Evolutionary conservation across 2,113 vertebrate genomes (phyloP).

Genomic region (Campylomormyrus numenius): DNA sequence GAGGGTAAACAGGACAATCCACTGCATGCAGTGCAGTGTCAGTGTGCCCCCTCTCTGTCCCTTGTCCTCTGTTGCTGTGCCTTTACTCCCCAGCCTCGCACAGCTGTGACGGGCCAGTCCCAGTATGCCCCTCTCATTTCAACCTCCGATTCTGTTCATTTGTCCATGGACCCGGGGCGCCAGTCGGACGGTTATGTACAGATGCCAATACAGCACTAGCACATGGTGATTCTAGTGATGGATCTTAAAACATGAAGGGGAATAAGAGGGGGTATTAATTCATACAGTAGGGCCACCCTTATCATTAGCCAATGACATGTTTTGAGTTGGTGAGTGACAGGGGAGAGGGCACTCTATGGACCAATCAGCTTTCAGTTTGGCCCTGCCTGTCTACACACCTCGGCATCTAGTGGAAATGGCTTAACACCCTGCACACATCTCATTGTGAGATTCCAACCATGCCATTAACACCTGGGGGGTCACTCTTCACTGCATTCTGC

Average conservation of each 20-base stretch:
- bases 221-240: neutral
- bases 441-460: neutral
- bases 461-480: neutral
- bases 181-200: neutral
- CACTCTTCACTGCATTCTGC: neutral
- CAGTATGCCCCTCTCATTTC: neutral
- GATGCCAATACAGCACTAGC: neutral
- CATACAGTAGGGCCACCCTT: neutral
- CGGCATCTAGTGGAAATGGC: neutral
- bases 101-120: neutral
- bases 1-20: slow-evolving; percentile 41
- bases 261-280: neutral
- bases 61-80: slow-evolving; percentile 17
- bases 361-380: neutral
- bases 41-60: slow-evolving; percentile 45
- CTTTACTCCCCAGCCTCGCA: neutral
- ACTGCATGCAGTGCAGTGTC: slow-evolving; percentile 47
- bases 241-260: neutral
- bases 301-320: neutral
- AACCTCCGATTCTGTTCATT: neutral
- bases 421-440: neutral
- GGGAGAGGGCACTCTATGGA: neutral
- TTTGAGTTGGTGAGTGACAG: neutral
- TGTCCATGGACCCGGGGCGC: neutral
- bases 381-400: neutral